Evolutionary conservation across 2,797 vertebrate genomes (phyloP).

Genomic region (Pogoniulus pusillus): DNA sequence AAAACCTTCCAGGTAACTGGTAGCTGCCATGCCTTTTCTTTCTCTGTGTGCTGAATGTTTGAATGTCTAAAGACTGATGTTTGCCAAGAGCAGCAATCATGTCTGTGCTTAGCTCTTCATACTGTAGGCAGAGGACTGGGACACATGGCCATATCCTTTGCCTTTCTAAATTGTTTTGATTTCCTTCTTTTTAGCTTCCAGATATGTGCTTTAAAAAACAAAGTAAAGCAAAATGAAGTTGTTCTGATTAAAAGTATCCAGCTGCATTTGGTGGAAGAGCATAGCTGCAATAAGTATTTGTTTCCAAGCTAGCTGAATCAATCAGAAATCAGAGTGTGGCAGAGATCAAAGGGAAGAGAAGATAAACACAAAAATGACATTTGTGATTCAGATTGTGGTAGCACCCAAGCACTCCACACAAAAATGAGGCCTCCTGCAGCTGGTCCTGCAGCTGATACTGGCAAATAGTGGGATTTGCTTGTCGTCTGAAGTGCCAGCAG

Average conservation of each 20-base stretch:
- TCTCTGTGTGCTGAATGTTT: slow-evolving; percentile 12
- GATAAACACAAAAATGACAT: background rate
- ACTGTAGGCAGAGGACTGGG: background rate
- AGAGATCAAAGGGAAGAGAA: slow-evolving; percentile 39
- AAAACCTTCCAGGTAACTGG: slow-evolving; percentile 30
- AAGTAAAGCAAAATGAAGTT: background rate
- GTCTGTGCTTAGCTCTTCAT: background rate
- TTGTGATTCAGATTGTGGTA: background rate
- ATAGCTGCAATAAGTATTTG: slow-evolving; percentile 9
- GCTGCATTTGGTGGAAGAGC: slow-evolving; percentile 16
- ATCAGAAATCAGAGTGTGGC: background rate
- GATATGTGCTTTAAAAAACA: fast-evolving
- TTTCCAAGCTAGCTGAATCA: slow-evolving; percentile 17
- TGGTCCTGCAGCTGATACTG: background rate
- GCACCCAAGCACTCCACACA: background rate
- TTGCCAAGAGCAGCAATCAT: background rate
- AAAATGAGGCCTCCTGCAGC: background rate
- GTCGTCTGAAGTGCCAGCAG: background rate
- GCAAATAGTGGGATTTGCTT: background rate
- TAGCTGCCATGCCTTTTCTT: slow-evolving; percentile 24
- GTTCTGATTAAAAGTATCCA: background rate
- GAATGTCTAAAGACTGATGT: slow-evolving; percentile 16
- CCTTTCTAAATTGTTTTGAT: background rate
- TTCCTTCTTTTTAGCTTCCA: background rate
- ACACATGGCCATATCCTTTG: background rate